Evolutionary conservation across 2,113 vertebrate species (phyloP).

Genomic region (Buteo buteo): DNA sequence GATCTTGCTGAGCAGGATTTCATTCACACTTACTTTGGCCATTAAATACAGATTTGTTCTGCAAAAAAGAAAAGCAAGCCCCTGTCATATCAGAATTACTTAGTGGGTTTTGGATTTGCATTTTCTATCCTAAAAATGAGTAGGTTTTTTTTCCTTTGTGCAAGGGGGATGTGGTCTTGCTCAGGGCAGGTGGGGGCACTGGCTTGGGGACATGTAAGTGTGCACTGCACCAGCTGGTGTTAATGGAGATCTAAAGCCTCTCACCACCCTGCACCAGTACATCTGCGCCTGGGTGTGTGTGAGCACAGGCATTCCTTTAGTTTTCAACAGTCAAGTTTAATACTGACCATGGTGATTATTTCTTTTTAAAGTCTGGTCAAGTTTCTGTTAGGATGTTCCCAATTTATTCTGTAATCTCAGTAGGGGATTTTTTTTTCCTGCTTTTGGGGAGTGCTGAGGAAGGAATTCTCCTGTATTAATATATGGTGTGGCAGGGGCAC

Average conservation of each 20-base stretch:
- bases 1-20: not conserved
- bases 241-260: not conserved
- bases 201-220: accelerated
- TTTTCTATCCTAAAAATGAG: not conserved
- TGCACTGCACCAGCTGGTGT: not conserved
- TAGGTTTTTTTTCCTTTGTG: not conserved
- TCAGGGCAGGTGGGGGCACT: accelerated
- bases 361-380: not conserved
- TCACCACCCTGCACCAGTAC: not conserved
- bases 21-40: not conserved
- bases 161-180: not conserved
- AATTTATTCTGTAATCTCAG: not conserved
- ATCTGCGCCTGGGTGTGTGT: not conserved
- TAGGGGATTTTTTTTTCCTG: not conserved
- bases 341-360: not conserved
- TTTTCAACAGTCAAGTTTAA: not conserved
- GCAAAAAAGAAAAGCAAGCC: not conserved
- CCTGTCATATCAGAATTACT: not conserved
- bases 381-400: not conserved
- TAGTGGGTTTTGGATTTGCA: not conserved
- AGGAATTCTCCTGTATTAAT: not conserved
- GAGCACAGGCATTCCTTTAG: not conserved
- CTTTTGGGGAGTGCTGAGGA: not conserved
- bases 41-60: conserved; percentile 2
- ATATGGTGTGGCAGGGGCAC: not conserved